Evolutionary conservation across 1,140 invertebrate species (phyloP).

Genomic region (Drosophila ananassae): DNA sequence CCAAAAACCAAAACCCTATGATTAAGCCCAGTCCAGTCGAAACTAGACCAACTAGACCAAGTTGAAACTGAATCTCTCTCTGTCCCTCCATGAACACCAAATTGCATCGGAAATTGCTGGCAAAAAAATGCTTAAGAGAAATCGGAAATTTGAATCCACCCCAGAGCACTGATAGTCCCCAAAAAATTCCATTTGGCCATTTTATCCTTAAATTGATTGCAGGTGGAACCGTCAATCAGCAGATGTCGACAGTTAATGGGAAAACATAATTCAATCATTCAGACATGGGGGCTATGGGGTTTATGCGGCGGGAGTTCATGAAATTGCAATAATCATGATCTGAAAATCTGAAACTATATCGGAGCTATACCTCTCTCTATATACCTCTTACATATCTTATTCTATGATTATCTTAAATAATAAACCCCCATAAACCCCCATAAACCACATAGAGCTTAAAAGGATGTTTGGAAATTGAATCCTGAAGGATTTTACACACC

Average conservation of each 20-base stretch:
- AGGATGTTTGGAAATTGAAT: neutral
- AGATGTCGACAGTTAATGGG: conserved; percentile 22
- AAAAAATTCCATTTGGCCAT: conserved; percentile 16
- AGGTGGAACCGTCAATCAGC: conserved; percentile 32
- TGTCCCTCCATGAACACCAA: conserved; percentile 61
- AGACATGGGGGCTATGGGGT: neutral
- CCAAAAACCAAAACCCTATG: conserved; percentile 43
- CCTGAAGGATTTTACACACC: neutral
- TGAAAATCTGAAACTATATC: neutral
- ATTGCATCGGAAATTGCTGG: conserved; percentile 65
- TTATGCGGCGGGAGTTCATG: neutral
- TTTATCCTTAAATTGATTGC: neutral
- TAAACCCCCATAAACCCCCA: neutral
- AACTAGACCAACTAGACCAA: conserved; percentile 37
- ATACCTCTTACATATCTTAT: no score
- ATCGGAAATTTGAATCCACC: conserved; percentile 60
- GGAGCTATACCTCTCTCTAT: neutral
- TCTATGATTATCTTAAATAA: no score
- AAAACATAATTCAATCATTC: conserved; percentile 40
- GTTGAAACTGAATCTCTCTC: conserved; percentile 62
- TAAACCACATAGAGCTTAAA: neutral
- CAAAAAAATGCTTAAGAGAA: conserved; percentile 31
- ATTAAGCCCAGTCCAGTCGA: conserved; percentile 32
- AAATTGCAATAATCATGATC: no score
- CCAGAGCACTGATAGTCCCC: conserved; percentile 1